Percentiles rank a stretch among this genome's conserved stretches.
These are phyloP conservation scores for Pachliopta kotzebuea DNA, from an alignment of 2,888 invertebrate species.

Conservation along the genomic window DNA sequence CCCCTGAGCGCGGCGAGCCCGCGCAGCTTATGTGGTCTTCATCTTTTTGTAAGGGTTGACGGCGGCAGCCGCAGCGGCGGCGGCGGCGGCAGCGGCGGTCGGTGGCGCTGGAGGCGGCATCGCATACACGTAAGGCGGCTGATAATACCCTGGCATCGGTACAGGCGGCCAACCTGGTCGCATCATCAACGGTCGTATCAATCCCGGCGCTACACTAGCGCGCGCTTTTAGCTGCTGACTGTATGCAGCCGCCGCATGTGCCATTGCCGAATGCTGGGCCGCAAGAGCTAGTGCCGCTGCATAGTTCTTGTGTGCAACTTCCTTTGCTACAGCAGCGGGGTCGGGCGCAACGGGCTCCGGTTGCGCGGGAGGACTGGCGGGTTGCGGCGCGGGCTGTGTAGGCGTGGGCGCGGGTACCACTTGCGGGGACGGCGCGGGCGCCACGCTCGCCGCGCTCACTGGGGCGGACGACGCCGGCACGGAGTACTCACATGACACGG, in stretches of 20 bases:
- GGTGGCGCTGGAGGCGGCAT: conserved; percentile 73
- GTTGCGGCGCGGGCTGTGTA: conserved; percentile 57
- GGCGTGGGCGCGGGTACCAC: conserved; percentile 47
- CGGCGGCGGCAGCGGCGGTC: conserved; percentile 65
- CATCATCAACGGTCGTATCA: conserved; percentile 70
- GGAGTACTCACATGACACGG: conserved; percentile 99
- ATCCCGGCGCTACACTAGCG: conserved; percentile 77
- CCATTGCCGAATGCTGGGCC: conserved; percentile 66
- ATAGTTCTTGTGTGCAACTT: conserved; percentile 91
- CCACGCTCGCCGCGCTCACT: conserved; percentile 67
- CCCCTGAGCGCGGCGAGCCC: conserved; percentile 55
- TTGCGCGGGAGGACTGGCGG: conserved; percentile 63
- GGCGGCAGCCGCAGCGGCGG: conserved; percentile 65
- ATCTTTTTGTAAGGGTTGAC: conserved; percentile 94
- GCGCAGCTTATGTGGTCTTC: conserved; percentile 87
- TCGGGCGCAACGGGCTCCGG: conserved; percentile 60
- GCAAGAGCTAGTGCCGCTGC: conserved; percentile 83
- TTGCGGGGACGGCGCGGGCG: conserved; percentile 43
- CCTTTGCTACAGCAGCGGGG: conserved; percentile 87
- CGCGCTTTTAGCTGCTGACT: conserved; percentile 84
- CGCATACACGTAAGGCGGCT: conserved; percentile 76
- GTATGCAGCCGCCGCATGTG: conserved; percentile 69
- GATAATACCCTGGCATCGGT: conserved; percentile 74
- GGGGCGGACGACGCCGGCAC: conserved; percentile 84
- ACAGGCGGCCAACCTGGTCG: conserved; percentile 70